Evolutionary conservation across 1,140 invertebrate species (phyloP).

Genomic region (Ericerus pela): DNA sequence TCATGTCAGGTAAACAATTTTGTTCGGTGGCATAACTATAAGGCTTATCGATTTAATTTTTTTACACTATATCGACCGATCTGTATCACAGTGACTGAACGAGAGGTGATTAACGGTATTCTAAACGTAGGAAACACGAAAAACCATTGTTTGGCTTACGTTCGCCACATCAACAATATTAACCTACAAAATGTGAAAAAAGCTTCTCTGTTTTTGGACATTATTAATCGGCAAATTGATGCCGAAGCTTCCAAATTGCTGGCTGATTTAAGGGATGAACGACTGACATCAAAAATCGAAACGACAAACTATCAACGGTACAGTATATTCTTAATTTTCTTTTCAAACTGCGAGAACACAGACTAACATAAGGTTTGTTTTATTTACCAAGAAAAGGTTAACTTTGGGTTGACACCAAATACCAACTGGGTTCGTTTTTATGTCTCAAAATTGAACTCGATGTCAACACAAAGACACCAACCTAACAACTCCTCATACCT

Average conservation of each 20-base stretch:
- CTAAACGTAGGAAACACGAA: conserved; percentile 88
- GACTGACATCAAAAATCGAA: conserved; percentile 74
- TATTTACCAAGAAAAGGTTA: too few relatives aligned
- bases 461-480: too few relatives aligned
- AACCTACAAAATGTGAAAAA: conserved; percentile 89
- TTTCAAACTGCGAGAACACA: too few relatives aligned
- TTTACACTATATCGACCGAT: conserved; percentile 8
- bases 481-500: too few relatives aligned
- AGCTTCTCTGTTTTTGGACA: conserved; percentile 87
- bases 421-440: not conserved
- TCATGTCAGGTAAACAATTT: conserved; percentile 75
- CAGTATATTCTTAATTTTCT: too few relatives aligned
- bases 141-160: conserved; percentile 90
- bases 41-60: not conserved
- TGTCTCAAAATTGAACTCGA: not conserved
- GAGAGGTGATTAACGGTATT: conserved; percentile 91
- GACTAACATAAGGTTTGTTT: too few relatives aligned
- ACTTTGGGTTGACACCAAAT: too few relatives aligned
- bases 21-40: not conserved
- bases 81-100: conserved; percentile 70
- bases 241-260: conserved; percentile 82
- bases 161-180: conserved; percentile 94
- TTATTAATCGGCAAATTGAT: conserved; percentile 81
- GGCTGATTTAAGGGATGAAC: conserved; percentile 73
- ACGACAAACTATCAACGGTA: conserved; percentile 74